A percentile compares a stretch with the other conserved stretches of the same genome.
phyloP scores from a whole-genome alignment of 1,140 invertebrate genomes.

The Drosophila kepulauana region DNA sequence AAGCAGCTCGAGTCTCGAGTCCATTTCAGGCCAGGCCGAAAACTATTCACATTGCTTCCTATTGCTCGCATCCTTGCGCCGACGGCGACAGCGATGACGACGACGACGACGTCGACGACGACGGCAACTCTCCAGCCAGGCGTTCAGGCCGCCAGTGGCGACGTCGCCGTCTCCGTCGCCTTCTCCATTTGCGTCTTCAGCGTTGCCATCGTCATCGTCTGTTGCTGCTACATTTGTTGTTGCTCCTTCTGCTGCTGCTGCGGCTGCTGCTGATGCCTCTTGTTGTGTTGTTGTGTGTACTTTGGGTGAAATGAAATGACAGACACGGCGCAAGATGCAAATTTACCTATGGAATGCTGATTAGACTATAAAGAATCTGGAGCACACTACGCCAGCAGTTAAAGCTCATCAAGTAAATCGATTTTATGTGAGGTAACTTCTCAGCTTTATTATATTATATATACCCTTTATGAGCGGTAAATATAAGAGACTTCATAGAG shows the following conservation, averaged over 20 bases:
- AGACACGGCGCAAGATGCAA: slow-evolving; percentile 80
- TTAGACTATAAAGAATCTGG: slow-evolving; percentile 28
- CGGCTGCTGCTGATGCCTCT: slow-evolving; percentile 16
- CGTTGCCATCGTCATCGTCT: slow-evolving; percentile 52
- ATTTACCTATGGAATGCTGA: slow-evolving; percentile 79
- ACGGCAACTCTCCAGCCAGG: slow-evolving; percentile 54
- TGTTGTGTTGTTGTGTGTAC: slow-evolving; percentile 60
- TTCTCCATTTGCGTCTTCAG: slow-evolving; percentile 32
- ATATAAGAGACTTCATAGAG: no score
- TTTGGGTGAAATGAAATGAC: slow-evolving; percentile 82
- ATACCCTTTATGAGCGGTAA: no score
- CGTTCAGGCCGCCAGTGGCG: slow-evolving; percentile 72
- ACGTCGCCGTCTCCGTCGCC: slow-evolving; percentile 47
- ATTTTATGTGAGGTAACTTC: not conserved
- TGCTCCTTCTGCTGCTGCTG: slow-evolving; percentile 55
- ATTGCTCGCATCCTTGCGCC: slow-evolving; percentile 80
- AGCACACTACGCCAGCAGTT: slow-evolving; percentile 37
- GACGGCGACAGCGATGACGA: slow-evolving; percentile 43
- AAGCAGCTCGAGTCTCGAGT: slow-evolving; percentile 12
- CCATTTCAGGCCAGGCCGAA: slow-evolving; percentile 19
- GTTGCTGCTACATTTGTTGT: slow-evolving; percentile 34
- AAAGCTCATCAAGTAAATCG: not conserved
- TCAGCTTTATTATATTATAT: no score
- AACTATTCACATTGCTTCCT: slow-evolving; percentile 75
- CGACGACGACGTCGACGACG: slow-evolving; percentile 20